A percentile compares a stretch with the other conserved stretches of the same genome.
Evolutionary conservation across 1,140 invertebrate genomes (phyloP).

Genomic region (Saccostrea glomerata): DNA sequence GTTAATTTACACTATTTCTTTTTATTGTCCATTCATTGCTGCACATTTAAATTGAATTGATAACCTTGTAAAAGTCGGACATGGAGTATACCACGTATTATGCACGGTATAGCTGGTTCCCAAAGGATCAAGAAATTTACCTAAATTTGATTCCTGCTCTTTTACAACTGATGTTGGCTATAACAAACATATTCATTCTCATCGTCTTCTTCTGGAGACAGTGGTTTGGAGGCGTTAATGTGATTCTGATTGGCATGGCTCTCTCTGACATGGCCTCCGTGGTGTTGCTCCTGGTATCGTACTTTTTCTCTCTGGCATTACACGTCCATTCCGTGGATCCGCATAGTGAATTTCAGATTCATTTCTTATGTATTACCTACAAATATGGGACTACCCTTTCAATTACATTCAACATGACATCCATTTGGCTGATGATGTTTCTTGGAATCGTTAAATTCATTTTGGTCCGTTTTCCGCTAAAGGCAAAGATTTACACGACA

Average conservation of each 20-base stretch:
- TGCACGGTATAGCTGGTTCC: background rate
- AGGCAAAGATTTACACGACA: background rate
- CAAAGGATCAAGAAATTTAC: background rate
- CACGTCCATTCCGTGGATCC: background rate
- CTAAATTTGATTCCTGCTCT: background rate
- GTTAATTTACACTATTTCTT: background rate
- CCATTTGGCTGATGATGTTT: constrained; percentile 2
- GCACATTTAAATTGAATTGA: too few species aligned
- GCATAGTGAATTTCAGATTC: background rate
- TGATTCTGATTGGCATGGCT: constrained; percentile 17
- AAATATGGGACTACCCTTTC: constrained; percentile 5
- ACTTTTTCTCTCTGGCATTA: background rate
- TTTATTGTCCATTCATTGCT: background rate
- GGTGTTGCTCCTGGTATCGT: background rate
- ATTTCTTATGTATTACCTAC: constrained; percentile 13
- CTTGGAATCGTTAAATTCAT: constrained; percentile 3
- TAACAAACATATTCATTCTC: background rate
- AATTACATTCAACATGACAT: constrained; percentile 5
- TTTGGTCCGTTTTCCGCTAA: background rate
- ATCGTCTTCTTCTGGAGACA: background rate
- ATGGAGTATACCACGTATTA: background rate
- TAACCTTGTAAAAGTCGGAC: background rate
- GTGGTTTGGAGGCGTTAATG: background rate
- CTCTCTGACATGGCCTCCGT: background rate
- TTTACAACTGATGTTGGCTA: background rate